A percentile compares a stretch with the other conserved stretches of the same genome.
phyloP scores from a whole-genome alignment of 2,888 invertebrate species.

The Coenonympha glycerion region DNA sequence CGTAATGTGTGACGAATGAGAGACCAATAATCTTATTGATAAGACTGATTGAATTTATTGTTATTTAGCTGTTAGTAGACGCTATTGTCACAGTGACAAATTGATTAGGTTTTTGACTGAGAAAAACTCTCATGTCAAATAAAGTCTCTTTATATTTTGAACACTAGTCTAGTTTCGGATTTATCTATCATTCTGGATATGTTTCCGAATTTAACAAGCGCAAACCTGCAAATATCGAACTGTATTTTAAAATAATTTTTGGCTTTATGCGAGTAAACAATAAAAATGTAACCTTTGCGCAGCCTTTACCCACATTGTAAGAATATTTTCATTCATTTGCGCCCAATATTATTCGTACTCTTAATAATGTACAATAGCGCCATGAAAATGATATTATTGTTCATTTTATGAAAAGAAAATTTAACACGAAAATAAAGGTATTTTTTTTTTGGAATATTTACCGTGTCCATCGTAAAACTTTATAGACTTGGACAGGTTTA shows the following conservation, averaged over 20 bases:
- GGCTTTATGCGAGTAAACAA: slow-evolving; percentile 1
- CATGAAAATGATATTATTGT: background rate
- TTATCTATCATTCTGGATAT: background rate
- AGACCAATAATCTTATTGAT: slow-evolving; percentile 13
- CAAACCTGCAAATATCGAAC: background rate
- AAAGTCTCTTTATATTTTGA: background rate
- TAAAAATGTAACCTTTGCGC: slow-evolving; percentile 5
- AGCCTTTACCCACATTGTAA: slow-evolving; percentile 4
- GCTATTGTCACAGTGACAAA: no score
- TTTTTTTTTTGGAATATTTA: slow-evolving; percentile 27
- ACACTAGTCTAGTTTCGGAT: no score
- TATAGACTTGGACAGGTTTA: slow-evolving; percentile 33
- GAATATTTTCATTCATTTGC: background rate
- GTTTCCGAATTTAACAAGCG: no score
- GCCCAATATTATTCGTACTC: background rate
- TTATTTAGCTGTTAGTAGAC: background rate
- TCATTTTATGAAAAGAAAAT: background rate
- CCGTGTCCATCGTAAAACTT: slow-evolving; percentile 36
- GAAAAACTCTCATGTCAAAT: no score
- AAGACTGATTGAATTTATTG: slow-evolving; percentile 10
- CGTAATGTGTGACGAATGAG: slow-evolving; percentile 29
- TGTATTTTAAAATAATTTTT: background rate
- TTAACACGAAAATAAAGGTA: background rate
- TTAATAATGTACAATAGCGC: background rate
- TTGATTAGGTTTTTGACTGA: background rate